These are phyloP conservation scores for Hemitrygon akajei DNA, from an alignment of 2,797 vertebrate genomes.

Conservation along the genomic window DNA sequence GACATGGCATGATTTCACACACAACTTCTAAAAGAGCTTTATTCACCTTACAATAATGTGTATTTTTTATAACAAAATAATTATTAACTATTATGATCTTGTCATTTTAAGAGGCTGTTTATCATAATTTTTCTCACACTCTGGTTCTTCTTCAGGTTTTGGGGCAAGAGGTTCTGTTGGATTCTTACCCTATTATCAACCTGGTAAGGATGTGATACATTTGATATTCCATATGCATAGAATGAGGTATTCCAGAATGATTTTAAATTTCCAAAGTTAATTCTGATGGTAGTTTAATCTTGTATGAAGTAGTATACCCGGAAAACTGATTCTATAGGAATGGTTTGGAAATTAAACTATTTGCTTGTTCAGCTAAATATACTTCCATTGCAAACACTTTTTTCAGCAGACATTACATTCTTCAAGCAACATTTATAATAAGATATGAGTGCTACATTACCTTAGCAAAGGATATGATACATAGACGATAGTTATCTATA, in stretches of 20 bases:
- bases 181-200: slow-evolving; percentile 7
- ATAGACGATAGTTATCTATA: background rate
- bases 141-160: slow-evolving; percentile 21
- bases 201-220: slow-evolving; percentile 16
- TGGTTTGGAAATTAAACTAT: background rate
- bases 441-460: background rate
- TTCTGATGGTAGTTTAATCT: background rate
- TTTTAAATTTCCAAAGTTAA: background rate
- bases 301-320: background rate
- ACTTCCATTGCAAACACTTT: background rate
- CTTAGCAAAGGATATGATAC: background rate
- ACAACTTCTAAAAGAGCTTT: background rate
- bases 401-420: background rate
- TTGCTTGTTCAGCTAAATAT: background rate
- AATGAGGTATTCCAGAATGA: too few species aligned
- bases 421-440: background rate
- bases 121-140: background rate
- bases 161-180: background rate
- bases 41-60: background rate
- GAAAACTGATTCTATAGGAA: background rate
- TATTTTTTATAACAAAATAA: background rate
- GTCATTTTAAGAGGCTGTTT: background rate
- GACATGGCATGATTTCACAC: background rate
- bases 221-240: background rate
- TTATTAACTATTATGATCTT: background rate